phyloP scores from a whole-genome alignment of 2,113 vertebrate genomes.

The Tupaia tana region DNA sequence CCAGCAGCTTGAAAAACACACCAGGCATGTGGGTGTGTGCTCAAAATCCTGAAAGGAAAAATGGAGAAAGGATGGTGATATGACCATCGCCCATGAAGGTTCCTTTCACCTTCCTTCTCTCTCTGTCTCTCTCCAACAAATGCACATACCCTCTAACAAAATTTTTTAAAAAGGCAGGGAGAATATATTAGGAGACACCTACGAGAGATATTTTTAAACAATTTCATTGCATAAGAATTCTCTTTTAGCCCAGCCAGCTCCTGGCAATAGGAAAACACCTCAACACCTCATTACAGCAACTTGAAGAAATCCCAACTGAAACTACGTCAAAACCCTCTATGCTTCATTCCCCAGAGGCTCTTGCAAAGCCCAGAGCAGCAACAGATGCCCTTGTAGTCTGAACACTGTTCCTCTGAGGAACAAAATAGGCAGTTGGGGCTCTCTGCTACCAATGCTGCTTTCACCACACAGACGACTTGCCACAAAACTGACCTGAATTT shows the following conservation, averaged over 20 bases:
- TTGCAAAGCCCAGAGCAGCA: background rate
- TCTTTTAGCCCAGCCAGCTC: background rate
- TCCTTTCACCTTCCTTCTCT: no score
- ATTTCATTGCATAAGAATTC: background rate
- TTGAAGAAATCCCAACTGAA: conserved; percentile 55
- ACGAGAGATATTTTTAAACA: background rate
- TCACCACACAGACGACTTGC: background rate
- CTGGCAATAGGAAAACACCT: conserved; percentile 35
- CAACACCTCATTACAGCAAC: conserved; percentile 48
- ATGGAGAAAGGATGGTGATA: no score
- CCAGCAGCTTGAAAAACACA: no score
- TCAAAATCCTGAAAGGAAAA: no score
- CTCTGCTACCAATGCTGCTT: rapidly evolving
- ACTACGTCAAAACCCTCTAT: background rate
- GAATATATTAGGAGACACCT: background rate
- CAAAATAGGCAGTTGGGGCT: background rate
- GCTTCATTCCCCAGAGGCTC: background rate
- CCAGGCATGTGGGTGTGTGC: no score
- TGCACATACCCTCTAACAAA: no score
- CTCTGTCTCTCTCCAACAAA: no score
- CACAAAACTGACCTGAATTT: background rate
- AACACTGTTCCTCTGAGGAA: rapidly evolving
- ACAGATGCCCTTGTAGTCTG: conserved; percentile 37
- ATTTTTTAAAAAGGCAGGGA: no score
- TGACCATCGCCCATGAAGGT: no score